phyloP scores from a whole-genome alignment of 2,797 vertebrate species.

The Nothura maculosa region DNA sequence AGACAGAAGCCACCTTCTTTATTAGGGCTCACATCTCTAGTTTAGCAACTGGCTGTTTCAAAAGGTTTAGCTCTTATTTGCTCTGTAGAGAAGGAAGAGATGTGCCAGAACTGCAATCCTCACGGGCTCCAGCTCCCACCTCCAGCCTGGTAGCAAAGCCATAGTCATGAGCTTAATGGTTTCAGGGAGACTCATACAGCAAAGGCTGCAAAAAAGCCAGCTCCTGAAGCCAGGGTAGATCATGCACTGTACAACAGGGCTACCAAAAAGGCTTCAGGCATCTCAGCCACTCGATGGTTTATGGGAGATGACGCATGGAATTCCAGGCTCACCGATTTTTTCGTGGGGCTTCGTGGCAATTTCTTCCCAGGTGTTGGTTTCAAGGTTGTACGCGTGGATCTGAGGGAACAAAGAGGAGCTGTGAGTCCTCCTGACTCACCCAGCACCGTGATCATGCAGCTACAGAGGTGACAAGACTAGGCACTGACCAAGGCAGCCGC shows the following conservation, averaged over 20 bases:
- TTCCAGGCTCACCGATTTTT: constrained; percentile 89
- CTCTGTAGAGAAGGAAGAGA: not conserved
- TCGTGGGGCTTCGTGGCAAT: constrained; percentile 95
- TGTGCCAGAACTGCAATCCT: not conserved
- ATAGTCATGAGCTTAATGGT: not conserved
- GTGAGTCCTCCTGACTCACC: not conserved
- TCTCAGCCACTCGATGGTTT: not conserved
- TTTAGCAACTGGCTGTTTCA: not conserved
- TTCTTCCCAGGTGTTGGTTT: constrained; percentile 98
- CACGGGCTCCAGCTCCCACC: not conserved
- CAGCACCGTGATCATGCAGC: not conserved
- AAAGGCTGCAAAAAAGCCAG: not conserved
- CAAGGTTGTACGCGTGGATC: constrained; percentile 98
- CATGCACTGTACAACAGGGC: rapidly evolving
- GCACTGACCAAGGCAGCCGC: not conserved
- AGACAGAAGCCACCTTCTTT: not conserved
- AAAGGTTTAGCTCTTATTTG: not conserved
- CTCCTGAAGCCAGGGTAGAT: rapidly evolving
- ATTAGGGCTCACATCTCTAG: not conserved
- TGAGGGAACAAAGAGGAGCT: constrained; percentile 60
- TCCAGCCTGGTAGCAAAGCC: not conserved
- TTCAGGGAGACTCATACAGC: not conserved
- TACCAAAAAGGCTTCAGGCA: rapidly evolving
- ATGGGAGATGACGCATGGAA: rapidly evolving
- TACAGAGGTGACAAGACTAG: not conserved